Percentiles rank a stretch among this genome's conserved stretches.
These are phyloP conservation scores for Caenorhabditis sp. DNA, from an alignment of 2,888 invertebrate genomes.

Conservation along the genomic window DNA sequence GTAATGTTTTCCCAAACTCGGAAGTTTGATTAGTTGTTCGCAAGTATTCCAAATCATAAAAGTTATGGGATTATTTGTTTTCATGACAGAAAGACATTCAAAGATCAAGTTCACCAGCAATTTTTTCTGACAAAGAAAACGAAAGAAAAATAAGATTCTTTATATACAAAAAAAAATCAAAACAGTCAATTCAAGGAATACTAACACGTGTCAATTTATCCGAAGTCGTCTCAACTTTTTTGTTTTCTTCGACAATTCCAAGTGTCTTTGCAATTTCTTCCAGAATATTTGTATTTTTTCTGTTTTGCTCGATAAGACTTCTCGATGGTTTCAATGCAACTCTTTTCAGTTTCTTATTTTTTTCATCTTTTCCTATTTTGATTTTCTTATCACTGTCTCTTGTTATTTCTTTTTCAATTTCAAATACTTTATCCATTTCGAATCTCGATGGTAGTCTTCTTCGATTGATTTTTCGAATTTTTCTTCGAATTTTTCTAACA, in stretches of 20 bases:
- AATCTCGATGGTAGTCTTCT: slow-evolving; percentile 14
- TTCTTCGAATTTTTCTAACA: slow-evolving; percentile 4
- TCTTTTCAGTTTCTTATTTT: slow-evolving; percentile 22
- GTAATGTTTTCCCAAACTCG: no score
- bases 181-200: slow-evolving; percentile 12
- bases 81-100: no score
- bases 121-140: no score
- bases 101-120: no score
- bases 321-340: slow-evolving; percentile 21
- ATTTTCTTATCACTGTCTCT: slow-evolving; percentile 36
- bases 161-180: neutral
- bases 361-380: neutral
- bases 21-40: no score
- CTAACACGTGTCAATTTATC: slow-evolving; percentile 19
- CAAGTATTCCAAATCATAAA: no score
- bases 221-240: slow-evolving; percentile 3
- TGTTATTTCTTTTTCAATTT: slow-evolving; percentile 28
- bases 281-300: slow-evolving; percentile 24
- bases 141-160: neutral
- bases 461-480: slow-evolving; percentile 16
- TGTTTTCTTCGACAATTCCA: slow-evolving; percentile 19
- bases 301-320: slow-evolving; percentile 12
- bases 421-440: slow-evolving; percentile 10
- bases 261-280: slow-evolving; percentile 30
- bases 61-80: no score